Percentiles rank a stretch among this genome's conserved stretches.
phyloP scores from a whole-genome alignment of 1,140 invertebrate species.

The Pseudomyrmex cubaensis region DNA sequence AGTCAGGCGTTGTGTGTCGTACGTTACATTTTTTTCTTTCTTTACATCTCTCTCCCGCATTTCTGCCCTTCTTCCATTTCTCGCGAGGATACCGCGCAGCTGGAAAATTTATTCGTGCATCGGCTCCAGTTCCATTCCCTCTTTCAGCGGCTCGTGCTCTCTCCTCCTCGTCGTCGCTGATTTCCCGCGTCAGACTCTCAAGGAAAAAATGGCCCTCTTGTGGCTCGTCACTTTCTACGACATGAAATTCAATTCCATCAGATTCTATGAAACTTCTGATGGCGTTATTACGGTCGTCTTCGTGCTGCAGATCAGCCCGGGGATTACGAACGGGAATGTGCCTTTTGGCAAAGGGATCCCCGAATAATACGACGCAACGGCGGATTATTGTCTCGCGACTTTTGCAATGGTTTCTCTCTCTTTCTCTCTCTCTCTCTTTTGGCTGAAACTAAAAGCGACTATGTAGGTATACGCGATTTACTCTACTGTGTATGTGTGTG shows the following conservation, averaged over 20 bases:
- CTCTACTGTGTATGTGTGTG: too few species aligned
- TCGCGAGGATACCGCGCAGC: background rate
- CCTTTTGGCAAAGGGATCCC: background rate
- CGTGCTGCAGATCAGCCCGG: constrained; percentile 11
- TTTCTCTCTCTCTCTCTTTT: too few species aligned
- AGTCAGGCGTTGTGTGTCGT: background rate
- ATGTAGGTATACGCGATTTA: too few species aligned
- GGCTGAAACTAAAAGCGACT: too few species aligned
- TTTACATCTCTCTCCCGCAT: background rate
- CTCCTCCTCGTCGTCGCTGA: background rate
- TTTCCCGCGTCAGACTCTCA: background rate
- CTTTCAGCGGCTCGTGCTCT: background rate
- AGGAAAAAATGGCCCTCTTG: background rate
- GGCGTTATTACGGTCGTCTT: constrained; percentile 55
- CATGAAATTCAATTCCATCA: constrained; percentile 63
- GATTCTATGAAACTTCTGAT: constrained; percentile 39
- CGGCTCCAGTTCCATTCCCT: background rate
- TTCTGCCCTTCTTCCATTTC: background rate
- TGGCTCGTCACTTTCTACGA: constrained; percentile 38
- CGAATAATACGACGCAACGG: background rate
- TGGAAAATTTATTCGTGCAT: constrained; percentile 25
- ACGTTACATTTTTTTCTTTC: background rate
- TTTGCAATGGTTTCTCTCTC: too few species aligned
- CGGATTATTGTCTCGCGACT: background rate
- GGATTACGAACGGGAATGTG: constrained; percentile 42